phyloP scores from a whole-genome alignment of 2,797 vertebrate species.

The Pitangus sulphuratus region DNA sequence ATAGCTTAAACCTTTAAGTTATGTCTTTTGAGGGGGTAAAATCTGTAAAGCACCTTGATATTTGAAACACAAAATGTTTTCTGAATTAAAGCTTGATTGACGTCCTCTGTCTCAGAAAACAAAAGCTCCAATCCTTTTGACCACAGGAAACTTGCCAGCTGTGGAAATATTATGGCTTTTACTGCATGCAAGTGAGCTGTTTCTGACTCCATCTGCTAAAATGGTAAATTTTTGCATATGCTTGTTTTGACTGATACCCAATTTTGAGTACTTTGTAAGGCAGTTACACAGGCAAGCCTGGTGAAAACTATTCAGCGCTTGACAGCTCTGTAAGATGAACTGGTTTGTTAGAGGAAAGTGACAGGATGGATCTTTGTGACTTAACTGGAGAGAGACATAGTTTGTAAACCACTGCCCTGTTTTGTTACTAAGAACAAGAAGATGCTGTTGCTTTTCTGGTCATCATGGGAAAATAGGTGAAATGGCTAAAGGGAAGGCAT shows the following conservation, averaged over 20 bases:
- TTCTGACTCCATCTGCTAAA: slow-evolving; percentile 41
- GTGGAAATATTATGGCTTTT: slow-evolving; percentile 42
- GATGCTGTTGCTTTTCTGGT: background rate
- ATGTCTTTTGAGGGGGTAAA: background rate
- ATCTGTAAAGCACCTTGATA: background rate
- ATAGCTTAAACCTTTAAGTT: background rate
- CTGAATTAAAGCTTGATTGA: background rate
- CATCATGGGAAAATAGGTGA: background rate
- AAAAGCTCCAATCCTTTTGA: background rate
- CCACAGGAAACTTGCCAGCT: slow-evolving; percentile 23
- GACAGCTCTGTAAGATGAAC: background rate
- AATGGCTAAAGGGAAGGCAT: background rate
- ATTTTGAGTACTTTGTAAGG: background rate
- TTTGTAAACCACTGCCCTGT: background rate
- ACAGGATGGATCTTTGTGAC: background rate
- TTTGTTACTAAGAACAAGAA: background rate
- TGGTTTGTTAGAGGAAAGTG: background rate
- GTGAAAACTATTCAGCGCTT: background rate
- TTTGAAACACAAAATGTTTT: slow-evolving; percentile 10
- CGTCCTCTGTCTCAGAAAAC: background rate
- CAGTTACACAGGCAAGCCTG: background rate
- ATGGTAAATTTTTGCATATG: slow-evolving; percentile 10
- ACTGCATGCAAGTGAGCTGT: background rate
- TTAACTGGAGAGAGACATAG: background rate
- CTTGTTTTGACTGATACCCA: slow-evolving; percentile 27